Conservation (phyloP, 2,797 vertebrate genomes). For the Acipenser transmontanus region DNA sequence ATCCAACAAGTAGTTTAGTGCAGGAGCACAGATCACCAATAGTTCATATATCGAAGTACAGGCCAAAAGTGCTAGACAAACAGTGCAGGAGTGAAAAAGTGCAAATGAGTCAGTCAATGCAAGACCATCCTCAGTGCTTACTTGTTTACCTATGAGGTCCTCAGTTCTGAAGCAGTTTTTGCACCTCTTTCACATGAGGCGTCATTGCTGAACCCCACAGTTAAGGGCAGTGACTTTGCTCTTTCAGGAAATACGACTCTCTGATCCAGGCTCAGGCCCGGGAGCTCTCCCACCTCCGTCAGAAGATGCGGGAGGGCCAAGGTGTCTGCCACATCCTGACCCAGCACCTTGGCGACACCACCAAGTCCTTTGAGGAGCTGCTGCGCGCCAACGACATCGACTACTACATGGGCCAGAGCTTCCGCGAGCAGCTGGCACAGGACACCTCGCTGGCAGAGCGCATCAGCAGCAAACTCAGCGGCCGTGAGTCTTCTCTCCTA, state of each 20-base stretch:
- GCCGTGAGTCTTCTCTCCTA: constrained; percentile 53
- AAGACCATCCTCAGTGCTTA: no score
- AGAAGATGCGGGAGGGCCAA: constrained; percentile 70
- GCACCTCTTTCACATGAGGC: no score
- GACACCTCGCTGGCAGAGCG: constrained; percentile 63
- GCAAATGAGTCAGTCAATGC: no score
- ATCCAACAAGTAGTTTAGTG: no score
- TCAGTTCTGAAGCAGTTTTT: no score
- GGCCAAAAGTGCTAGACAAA: no score
- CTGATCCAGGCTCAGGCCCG: constrained; percentile 87
- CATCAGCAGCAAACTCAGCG: constrained; percentile 63
- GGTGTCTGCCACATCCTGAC: constrained; percentile 69
- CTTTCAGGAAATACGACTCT: constrained; percentile 72
- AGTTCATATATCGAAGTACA: no score
- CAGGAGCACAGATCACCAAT: no score
- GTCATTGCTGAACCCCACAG: no score
- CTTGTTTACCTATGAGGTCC: no score
- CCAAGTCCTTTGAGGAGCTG: constrained; percentile 83
- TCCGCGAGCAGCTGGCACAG: constrained; percentile 79
- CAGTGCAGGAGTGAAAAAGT: no score
- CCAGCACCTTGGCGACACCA: constrained; percentile 71
- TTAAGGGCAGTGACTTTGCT: background rate
- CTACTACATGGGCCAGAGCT: constrained; percentile 85
- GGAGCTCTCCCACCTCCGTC: constrained; percentile 84
- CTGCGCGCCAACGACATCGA: constrained; percentile 81